Evolutionary conservation across 1,140 invertebrate species (phyloP), one percentile per base, ranked within the genome.

Genomic region (Thaumatotibia leucotreta): DNA sequence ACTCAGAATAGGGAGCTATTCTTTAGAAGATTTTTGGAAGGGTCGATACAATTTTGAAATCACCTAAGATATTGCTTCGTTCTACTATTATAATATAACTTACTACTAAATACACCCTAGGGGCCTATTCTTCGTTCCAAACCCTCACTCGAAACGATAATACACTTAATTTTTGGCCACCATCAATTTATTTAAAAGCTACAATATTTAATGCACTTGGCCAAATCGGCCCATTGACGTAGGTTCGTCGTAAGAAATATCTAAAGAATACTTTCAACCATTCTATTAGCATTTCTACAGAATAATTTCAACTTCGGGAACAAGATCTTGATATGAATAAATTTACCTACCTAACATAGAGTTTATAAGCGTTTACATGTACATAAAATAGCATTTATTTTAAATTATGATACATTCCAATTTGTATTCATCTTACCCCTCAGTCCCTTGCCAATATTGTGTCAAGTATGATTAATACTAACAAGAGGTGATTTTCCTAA

Each of bases 331-430:
- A 74, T 82, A 71, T 67, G 73, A 67, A 66, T 52, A 71, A n/a
- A 32, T 64, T 64, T 65, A 65, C 64, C 39, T 65, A 61, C 52
- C 35, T 66, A 69, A 68, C 61, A 27, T 58, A 58, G 52, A 39
- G 49, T 68, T 74, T 74, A 63, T 70, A 69, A 66, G 63, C 35
- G 27, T 62, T 74, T 71, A 69, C 72, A 71, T 72, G 68, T 73
- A 73, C 66, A 73, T 73, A 75, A 73, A 58, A 58, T 58, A 75
- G 82, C 80, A 84, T 80, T 80, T 82, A 82, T 66, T 75, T 83
- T 45, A 61, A 74, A 68, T 77, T 73, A 20, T 69, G 67, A 75
- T 77, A 85, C 81, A 85, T 85, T 85, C 83, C 83, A 85, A 64
- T 79, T 69, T 80, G 45, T 75, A 75, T 73, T 77, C 63, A 69